These are phyloP conservation scores for Ophioderma brevispina DNA, from an alignment of 35 echinoderm and acorn worm genomes.

Conservation along the genomic window DNA sequence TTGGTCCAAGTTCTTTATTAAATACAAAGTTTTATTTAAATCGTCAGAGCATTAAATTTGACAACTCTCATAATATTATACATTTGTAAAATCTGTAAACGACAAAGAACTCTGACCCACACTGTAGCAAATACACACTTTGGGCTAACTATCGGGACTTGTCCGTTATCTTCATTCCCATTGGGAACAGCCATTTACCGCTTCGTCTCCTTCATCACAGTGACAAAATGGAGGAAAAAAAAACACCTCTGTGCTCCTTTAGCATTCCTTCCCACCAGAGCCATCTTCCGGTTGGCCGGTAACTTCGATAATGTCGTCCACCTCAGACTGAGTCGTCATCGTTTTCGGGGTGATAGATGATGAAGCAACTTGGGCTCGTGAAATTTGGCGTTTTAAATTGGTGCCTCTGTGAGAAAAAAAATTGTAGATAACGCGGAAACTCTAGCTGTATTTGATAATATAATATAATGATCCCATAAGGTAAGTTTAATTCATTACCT, in stretches of 20 bases:
- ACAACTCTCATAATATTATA: no score
- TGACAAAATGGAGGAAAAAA: conserved; percentile 96
- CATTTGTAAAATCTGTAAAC: no score
- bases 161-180: background rate
- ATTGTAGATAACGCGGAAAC: background rate
- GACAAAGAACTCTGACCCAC: no score
- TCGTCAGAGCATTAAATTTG: no score
- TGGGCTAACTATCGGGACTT: background rate
- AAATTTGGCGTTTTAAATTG: conserved; percentile 47
- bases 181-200: background rate
- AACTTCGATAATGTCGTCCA: conserved; percentile 64
- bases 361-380: conserved; percentile 81
- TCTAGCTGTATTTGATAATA: background rate
- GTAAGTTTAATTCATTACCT: no score
- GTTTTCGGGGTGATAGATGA: conserved; percentile 84
- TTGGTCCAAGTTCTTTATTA: no score
- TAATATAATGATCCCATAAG: background rate
- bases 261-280: conserved; percentile 94
- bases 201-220: conserved; percentile 48
- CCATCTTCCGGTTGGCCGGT: conserved; percentile 79
- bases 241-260: conserved; percentile 85
- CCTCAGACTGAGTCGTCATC: conserved; percentile 71
- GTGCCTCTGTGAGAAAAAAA: conserved; percentile 25
- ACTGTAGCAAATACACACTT: no score
- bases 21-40: no score